These are phyloP conservation scores for Drosophila incognita DNA, from an alignment of 2,888 invertebrate species.

Conservation along the genomic window DNA sequence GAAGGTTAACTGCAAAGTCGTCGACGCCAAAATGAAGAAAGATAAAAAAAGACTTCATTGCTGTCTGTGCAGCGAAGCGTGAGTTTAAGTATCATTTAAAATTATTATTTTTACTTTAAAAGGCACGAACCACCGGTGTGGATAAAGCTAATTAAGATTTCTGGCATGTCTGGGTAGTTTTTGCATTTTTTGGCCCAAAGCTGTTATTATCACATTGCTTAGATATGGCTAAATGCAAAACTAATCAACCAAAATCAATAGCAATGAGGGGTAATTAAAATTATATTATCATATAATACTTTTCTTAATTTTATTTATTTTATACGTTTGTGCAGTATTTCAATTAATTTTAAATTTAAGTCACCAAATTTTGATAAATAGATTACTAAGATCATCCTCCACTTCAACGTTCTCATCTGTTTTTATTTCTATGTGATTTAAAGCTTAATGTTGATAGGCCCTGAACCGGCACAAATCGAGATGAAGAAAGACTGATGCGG, in stretches of 20 bases:
- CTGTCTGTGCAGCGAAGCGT: conserved; percentile 66
- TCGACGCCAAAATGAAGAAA: conserved; percentile 44
- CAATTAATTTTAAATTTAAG: neutral
- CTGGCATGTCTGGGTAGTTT: conserved; percentile 11
- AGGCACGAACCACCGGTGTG: conserved; percentile 17
- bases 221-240: conserved; percentile 28
- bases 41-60: conserved; percentile 40
- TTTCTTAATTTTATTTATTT: neutral
- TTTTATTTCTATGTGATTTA: no score
- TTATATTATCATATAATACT: neutral
- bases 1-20: conserved; percentile 70
- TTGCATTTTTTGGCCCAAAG: conserved; percentile 26
- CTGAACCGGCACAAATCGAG: no score
- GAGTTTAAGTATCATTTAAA: conserved; percentile 55
- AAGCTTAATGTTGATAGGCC: no score
- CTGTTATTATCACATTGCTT: conserved; percentile 47
- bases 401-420: no score
- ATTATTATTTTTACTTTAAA: conserved; percentile 58
- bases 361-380: no score
- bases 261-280: neutral
- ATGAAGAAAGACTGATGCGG: no score
- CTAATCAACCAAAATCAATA: neutral
- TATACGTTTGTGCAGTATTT: neutral
- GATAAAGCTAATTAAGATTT: conserved; percentile 45
- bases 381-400: no score